Conservation (phyloP, 2,113 vertebrate genomes). For the Eubucco bourcierii region DNA sequence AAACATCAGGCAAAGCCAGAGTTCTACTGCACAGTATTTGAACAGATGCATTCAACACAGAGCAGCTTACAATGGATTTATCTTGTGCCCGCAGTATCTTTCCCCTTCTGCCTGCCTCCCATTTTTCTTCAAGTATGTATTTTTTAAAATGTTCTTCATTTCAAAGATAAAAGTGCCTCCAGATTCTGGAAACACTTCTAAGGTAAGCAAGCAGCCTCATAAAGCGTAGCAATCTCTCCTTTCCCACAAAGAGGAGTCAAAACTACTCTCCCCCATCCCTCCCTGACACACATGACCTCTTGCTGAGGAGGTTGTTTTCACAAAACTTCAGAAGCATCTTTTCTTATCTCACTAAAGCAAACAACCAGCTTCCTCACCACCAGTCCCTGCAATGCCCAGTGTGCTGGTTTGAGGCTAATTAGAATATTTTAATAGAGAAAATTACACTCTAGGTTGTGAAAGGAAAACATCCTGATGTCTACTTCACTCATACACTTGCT, state of each 20-base stretch:
- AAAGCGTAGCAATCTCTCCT: background rate
- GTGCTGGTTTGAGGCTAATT: no score
- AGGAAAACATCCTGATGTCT: no score
- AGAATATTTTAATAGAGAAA: no score
- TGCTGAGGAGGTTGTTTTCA: background rate
- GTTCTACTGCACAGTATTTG: background rate
- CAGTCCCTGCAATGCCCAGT: background rate
- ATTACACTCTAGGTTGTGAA: no score
- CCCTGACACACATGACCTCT: background rate
- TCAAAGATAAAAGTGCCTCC: background rate
- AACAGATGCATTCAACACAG: background rate
- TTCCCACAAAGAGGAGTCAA: background rate
- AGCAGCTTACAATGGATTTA: background rate
- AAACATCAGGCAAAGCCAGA: conserved; percentile 56
- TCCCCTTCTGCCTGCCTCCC: background rate
- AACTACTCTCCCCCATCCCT: background rate
- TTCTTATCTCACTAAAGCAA: background rate
- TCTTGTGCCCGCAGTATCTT: background rate
- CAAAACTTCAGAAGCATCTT: background rate
- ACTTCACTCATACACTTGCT: no score
- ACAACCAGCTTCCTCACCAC: background rate
- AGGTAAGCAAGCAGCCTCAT: background rate
- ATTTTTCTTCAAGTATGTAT: background rate
- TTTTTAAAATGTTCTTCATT: background rate
- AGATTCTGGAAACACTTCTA: background rate